Conservation (phyloP, 2,797 vertebrate genomes). For the Diglossa cyanea region DNA sequence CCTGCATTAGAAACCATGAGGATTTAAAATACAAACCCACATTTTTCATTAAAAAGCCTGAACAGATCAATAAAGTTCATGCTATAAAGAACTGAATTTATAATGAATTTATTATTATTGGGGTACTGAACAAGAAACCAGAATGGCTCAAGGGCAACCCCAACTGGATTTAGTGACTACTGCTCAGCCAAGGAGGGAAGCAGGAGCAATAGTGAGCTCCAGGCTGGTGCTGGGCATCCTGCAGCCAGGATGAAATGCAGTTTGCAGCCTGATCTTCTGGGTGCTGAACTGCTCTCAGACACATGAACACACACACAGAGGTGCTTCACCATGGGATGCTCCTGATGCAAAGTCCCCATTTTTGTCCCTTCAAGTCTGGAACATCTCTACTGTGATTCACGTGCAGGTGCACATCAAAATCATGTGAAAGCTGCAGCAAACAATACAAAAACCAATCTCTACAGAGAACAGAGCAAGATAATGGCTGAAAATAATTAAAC, state of each 20-base stretch:
- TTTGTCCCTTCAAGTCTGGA: background rate
- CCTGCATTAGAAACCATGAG: background rate
- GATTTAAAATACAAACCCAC: background rate
- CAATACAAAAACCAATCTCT: background rate
- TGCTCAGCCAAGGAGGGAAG: background rate
- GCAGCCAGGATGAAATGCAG: background rate
- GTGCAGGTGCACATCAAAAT: conserved; percentile 14
- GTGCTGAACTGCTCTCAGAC: background rate
- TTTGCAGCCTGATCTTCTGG: background rate
- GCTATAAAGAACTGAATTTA: background rate
- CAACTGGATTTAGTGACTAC: background rate
- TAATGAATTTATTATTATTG: background rate
- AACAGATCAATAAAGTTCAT: background rate
- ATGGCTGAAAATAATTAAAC: conserved; percentile 17
- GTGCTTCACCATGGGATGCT: fast-evolving
- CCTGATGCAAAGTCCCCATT: background rate
- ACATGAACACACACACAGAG: background rate
- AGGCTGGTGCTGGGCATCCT: background rate
- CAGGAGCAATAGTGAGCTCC: background rate
- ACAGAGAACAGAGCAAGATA: background rate
- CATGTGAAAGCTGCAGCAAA: background rate
- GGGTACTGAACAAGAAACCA: background rate
- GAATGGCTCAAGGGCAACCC: background rate
- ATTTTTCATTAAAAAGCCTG: background rate
- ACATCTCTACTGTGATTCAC: fast-evolving